A percentile compares a stretch with the other conserved stretches of the same genome.
These are phyloP conservation scores for Borostomias antarcticus DNA, from an alignment of 2,797 vertebrate genomes.

Conservation along the genomic window DNA sequence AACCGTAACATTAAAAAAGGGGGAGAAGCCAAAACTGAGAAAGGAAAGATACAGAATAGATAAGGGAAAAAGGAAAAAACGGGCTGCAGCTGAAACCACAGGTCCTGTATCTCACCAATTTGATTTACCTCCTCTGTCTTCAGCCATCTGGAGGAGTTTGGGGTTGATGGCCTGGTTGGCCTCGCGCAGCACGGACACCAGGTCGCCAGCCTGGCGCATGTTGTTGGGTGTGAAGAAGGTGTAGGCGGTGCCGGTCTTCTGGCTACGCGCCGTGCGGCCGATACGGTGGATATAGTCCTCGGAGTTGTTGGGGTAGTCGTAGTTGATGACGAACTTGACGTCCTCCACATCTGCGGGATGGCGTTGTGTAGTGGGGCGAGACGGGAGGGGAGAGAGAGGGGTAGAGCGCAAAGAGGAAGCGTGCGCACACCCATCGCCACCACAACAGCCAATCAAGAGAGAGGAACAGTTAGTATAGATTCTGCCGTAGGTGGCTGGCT, in stretches of 20 bases:
- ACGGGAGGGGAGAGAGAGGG: no score
- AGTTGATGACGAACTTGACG: slow-evolving; percentile 99
- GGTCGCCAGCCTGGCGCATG: slow-evolving; percentile 96
- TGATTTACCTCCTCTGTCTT: slow-evolving; percentile 98
- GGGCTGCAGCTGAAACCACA: slow-evolving; percentile 77
- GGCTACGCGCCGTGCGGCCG: slow-evolving; percentile 97
- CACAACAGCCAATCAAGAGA: slow-evolving; percentile 97
- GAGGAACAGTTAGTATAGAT: slow-evolving; percentile 86
- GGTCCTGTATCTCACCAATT: slow-evolving; percentile 89
- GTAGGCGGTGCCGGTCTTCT: slow-evolving; percentile 99
- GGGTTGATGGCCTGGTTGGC: slow-evolving; percentile 99
- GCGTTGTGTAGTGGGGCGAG: slow-evolving; percentile 84
- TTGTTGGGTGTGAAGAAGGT: slow-evolving; percentile 99
- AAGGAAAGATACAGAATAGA: slow-evolving; percentile 28
- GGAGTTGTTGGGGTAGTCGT: slow-evolving; percentile 99
- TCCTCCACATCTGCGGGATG: slow-evolving; percentile 99
- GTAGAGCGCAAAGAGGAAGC: slow-evolving; percentile 84
- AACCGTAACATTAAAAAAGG: no score
- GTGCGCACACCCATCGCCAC: slow-evolving; percentile 87
- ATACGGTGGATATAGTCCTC: slow-evolving; percentile 99
- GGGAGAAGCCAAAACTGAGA: slow-evolving; percentile 32
- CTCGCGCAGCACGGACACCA: slow-evolving; percentile 96
- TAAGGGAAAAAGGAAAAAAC: slow-evolving; percentile 34
- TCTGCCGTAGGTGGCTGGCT: slow-evolving; percentile 54
- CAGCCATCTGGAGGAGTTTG: slow-evolving; percentile 96